A percentile compares a stretch with the other conserved stretches of the same genome.
phyloP scores from a whole-genome alignment of 2,113 vertebrate genomes.

The Harpagus bidentatus region DNA sequence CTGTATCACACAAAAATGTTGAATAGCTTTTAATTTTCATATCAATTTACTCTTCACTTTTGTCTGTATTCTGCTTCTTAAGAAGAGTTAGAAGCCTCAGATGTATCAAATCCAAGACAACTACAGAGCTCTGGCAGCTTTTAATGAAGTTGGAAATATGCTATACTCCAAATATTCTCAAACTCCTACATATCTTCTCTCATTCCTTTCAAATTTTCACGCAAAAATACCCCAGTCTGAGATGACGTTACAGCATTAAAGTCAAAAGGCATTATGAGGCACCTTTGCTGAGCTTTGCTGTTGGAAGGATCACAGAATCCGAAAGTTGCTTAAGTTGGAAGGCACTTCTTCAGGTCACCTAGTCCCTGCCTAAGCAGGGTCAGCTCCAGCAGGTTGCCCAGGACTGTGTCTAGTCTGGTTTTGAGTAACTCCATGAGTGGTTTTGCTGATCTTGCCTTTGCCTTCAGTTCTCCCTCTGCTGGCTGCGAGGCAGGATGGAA shows the following conservation, averaged over 20 bases:
- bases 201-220: neutral
- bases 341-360: neutral
- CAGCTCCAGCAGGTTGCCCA: neutral
- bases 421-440: neutral
- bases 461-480: neutral
- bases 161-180: neutral
- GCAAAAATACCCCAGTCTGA: neutral
- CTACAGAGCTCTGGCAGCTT: neutral
- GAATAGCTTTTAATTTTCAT: neutral
- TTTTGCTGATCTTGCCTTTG: neutral
- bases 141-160: neutral
- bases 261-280: neutral
- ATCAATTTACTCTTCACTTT: neutral
- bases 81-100: neutral
- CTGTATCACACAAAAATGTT: neutral
- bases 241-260: neutral
- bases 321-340: neutral
- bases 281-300: neutral
- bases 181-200: neutral
- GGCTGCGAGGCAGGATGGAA: neutral
- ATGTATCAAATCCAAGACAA: neutral
- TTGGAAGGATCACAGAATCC: neutral
- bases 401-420: neutral
- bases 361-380: neutral
- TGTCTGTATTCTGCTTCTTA: neutral